A percentile compares a stretch with the other conserved stretches of the same genome.
Evolutionary conservation across 2,113 vertebrate genomes (phyloP).

Genomic region (Cochlearius cochlearius): DNA sequence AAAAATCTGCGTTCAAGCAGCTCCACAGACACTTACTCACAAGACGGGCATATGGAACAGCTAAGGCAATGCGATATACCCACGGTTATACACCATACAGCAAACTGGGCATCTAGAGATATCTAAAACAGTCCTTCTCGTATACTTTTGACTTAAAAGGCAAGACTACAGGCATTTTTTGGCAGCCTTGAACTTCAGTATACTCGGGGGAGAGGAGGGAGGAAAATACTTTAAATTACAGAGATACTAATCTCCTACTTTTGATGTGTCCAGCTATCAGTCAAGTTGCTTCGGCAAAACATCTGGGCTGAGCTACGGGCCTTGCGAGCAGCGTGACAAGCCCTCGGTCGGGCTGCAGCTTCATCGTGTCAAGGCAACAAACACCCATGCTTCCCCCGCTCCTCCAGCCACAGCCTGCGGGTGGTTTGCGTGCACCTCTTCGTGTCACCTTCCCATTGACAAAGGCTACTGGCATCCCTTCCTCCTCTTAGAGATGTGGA

Average conservation of each 20-base stretch:
- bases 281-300: not conserved
- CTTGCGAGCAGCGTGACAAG: not conserved
- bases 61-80: not conserved
- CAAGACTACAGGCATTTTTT: conserved; percentile 3
- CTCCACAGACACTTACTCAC: conserved; percentile 9
- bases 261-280: not conserved
- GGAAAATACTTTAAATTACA: conserved; percentile 46
- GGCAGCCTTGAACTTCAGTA: not conserved
- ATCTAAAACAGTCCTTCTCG: not conserved
- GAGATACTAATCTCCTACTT: conserved; percentile 46
- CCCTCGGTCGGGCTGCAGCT: not conserved
- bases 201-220: not conserved
- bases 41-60: conserved; percentile 14
- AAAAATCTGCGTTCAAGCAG: conserved; percentile 6
- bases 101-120: conserved; percentile 11
- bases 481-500: not conserved
- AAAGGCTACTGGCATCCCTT: not conserved
- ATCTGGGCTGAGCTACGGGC: not conserved
- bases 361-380: not conserved
- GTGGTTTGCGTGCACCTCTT: accelerated
- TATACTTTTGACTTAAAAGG: conserved; percentile 33
- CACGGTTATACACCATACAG: not conserved
- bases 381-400: accelerated
- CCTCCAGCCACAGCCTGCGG: accelerated
- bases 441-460: accelerated